A percentile compares a stretch with the other conserved stretches of the same genome.
Evolutionary conservation across 2,888 invertebrate species (phyloP).

Genomic region (Ptilodon capucinus): DNA sequence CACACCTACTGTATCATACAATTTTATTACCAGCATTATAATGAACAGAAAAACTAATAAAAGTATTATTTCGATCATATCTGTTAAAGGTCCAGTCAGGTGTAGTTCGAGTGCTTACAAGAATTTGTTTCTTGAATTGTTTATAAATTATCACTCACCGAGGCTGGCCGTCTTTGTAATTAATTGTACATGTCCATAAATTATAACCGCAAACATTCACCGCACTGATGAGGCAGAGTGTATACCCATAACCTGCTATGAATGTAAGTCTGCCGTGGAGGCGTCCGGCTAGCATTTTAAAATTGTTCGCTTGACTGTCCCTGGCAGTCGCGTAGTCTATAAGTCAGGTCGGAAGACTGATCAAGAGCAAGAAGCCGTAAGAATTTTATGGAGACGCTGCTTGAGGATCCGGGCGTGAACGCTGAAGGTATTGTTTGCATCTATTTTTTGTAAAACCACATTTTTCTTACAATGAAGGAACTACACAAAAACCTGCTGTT

Average conservation of each 20-base stretch:
- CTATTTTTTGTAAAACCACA: slow-evolving; percentile 76
- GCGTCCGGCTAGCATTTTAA: slow-evolving; percentile 77
- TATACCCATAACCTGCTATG: slow-evolving; percentile 43
- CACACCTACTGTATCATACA: slow-evolving; percentile 55
- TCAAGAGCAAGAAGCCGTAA: slow-evolving; percentile 78
- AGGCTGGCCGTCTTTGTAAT: slow-evolving; percentile 51
- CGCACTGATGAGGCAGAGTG: slow-evolving; percentile 30
- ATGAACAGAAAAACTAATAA: slow-evolving; percentile 73
- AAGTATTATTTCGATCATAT: slow-evolving; percentile 80
- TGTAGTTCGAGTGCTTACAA: slow-evolving; percentile 81
- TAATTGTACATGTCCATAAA: slow-evolving; percentile 43
- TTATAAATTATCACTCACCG: slow-evolving; percentile 56
- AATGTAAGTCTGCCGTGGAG: slow-evolving; percentile 62
- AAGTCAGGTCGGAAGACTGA: slow-evolving; percentile 83
- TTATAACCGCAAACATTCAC: slow-evolving; percentile 32
- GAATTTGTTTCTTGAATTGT: slow-evolving; percentile 67
- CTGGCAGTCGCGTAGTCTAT: slow-evolving; percentile 81
- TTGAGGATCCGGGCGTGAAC: slow-evolving; percentile 72
- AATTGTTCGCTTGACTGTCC: slow-evolving; percentile 81
- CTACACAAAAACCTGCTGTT: slow-evolving; percentile 13
- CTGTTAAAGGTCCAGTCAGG: slow-evolving; percentile 84
- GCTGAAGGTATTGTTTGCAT: slow-evolving; percentile 80
- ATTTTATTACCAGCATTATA: slow-evolving; percentile 64
- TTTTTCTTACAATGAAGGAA: slow-evolving; percentile 46
- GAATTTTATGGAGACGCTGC: slow-evolving; percentile 78